phyloP scores from a whole-genome alignment of 2,797 vertebrate genomes.

The Pangasius macronema region DNA sequence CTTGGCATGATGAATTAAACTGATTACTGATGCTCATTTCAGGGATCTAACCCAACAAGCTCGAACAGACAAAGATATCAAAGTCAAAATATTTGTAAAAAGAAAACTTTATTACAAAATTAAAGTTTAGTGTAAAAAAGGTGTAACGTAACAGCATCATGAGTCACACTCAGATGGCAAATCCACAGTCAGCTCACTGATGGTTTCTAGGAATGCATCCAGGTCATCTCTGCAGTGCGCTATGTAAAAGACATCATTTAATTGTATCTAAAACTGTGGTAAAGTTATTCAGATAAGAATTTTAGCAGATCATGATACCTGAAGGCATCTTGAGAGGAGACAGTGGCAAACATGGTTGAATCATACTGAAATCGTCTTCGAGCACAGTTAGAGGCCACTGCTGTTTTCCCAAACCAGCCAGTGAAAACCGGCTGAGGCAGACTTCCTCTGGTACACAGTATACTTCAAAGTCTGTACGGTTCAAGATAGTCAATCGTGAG shows the following conservation, averaged over 20 bases:
- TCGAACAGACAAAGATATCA: neutral
- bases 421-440: conserved; percentile 51
- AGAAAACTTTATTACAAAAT: neutral
- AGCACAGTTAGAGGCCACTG: neutral
- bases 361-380: conserved; percentile 36
- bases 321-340: conserved; percentile 53
- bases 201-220: conserved; percentile 53
- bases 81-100: neutral
- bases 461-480: conserved; percentile 48
- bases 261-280: neutral
- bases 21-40: neutral
- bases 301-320: conserved; percentile 39
- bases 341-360: conserved; percentile 28
- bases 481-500: neutral
- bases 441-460: conserved; percentile 55
- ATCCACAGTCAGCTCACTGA: conserved; percentile 54
- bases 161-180: conserved; percentile 52
- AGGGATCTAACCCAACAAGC: neutral
- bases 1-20: neutral
- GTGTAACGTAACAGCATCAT: conserved; percentile 5
- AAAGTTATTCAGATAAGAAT: neutral
- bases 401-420: conserved; percentile 47
- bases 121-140: neutral
- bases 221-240: conserved; percentile 43
- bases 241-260: neutral